Base-by-base conservation (phyloP, 35 echinoderm and acorn worm genomes). In the Patiria miniata region DNA sequence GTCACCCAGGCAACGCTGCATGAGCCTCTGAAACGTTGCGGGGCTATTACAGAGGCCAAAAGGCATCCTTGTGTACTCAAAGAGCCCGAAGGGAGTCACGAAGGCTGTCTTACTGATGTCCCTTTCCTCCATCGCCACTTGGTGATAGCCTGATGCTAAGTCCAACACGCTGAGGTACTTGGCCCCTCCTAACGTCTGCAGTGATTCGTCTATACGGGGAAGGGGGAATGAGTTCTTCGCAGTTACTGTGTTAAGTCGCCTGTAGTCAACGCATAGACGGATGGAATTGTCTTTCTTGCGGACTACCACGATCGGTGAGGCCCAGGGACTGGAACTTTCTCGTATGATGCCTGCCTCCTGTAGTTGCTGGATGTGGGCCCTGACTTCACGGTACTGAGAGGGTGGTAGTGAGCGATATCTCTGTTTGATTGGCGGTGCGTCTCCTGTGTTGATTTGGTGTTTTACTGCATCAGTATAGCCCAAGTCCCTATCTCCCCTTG, bases 71-170 rank as follows among this genome's bases (percentile, higher is more conserved):
- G 42, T 47, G 12, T 6, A 47, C 42, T 47, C 42, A 47, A 47
- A 47, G 42, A 47, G 42, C 42, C 42, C 42, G 12, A 47, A 47
- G 42, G 42, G 12, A 47, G 42, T 47, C 42, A 47, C 42, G 12
- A 47, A 47, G 42, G 42, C 42, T 47, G 42, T 47, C 26, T 93
- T 91, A 3, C 51, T 29, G 12, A 39, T 61, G 32, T 80, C 83
- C 18, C 83, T 76, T 39, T 87, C 33, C 28, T 82, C 88, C 47
- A 97, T 19, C 21, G 84, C 68, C 16, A 97, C 91, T 56, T 97
- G 95, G 87, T 87, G 93, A 79, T 93, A 93, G 6, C 95, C 95
- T 8, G 82, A 87, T 14, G 88, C 79, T 33, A 97, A 58, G 80
- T 97, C 90, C 19, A 97, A 51, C 42, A 47, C 42, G 12, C 4